Base-by-base conservation (phyloP, 2,113 vertebrate species). In the Rostratula benghalensis region DNA sequence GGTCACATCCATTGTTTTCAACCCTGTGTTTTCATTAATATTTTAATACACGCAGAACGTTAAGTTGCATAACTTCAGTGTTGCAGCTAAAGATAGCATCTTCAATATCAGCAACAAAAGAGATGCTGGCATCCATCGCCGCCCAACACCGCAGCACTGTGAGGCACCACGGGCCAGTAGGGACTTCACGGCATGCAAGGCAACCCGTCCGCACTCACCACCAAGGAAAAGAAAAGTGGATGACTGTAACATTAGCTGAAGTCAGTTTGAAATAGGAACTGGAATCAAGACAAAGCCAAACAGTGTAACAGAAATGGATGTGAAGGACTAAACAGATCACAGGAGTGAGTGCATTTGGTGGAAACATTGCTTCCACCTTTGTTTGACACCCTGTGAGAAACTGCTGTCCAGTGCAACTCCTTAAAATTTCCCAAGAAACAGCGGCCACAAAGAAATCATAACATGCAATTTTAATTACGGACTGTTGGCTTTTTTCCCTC, bases 71-170 rank as follows among this genome's bases (percentile, higher is more conserved):
- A 95, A 96, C 63, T 94, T 87, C 56, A 84, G 57, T 48, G 45
- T 5, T 89, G 73, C 3, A 15, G n/a, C 57, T 85, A 24, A 84
- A 89, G 96, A 97, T 91, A 95, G 39, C 77, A 97, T 96, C 96
- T 96, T 96, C 94, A 96, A 95, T 96, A 96, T 94, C 50, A 89
- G 70, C 51, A 51, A 79, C 77, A 65, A 20, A 35, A 76, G 69
- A 81, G 57, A 54, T 11, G 69, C 74, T 89, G 94, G 81, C 89
- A 87, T 18, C 61, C 57, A 31, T 8, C 0, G 14, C 59, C 61
- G 74, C 21, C 74, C 57, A 37, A 15, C 56, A 67, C 25, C 5
- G 23, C 28, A 59, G 60, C 0, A 14, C 83, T 73, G 31, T 4
- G 39, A 73, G 74, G 77, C 70, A 76, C 80, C 2, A 0, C 4